phyloP scores from a whole-genome alignment of 2,113 vertebrate genomes.

The Gnathonemus echidnorhynchus region DNA sequence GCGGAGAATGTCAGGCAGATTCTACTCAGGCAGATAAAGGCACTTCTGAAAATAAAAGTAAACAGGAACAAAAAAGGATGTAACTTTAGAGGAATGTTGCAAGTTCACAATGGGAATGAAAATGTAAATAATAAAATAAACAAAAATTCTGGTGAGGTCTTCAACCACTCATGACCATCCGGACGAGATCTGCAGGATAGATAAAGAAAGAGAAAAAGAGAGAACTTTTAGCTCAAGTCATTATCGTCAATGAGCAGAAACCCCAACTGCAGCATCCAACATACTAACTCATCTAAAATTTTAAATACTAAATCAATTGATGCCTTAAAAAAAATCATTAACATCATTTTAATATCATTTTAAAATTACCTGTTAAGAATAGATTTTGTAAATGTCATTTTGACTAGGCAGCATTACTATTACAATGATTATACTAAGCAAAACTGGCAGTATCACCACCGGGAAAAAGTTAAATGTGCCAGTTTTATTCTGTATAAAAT shows the following conservation, averaged over 20 bases:
- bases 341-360: neutral
- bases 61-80: neutral
- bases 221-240: neutral
- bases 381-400: neutral
- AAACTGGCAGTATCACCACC: neutral
- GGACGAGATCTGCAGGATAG: constrained; percentile 56
- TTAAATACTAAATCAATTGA: neutral
- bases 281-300: neutral
- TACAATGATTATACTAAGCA: neutral
- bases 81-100: neutral
- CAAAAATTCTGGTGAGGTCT: constrained; percentile 15
- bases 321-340: neutral
- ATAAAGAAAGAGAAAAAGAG: neutral
- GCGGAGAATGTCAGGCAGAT: neutral
- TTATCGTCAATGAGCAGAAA: neutral
- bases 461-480: neutral
- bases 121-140: neutral
- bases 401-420: neutral
- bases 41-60: constrained; percentile 14
- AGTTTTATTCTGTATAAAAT: neutral
- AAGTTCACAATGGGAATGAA: constrained; percentile 10
- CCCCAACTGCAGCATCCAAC: constrained; percentile 6
- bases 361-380: neutral
- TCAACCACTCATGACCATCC: constrained; percentile 68
- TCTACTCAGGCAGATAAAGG: constrained; percentile 16